Percentiles rank a stretch among this genome's conserved stretches.
phyloP scores from a whole-genome alignment of 2,113 vertebrate species.

The Rhea pennata region DNA sequence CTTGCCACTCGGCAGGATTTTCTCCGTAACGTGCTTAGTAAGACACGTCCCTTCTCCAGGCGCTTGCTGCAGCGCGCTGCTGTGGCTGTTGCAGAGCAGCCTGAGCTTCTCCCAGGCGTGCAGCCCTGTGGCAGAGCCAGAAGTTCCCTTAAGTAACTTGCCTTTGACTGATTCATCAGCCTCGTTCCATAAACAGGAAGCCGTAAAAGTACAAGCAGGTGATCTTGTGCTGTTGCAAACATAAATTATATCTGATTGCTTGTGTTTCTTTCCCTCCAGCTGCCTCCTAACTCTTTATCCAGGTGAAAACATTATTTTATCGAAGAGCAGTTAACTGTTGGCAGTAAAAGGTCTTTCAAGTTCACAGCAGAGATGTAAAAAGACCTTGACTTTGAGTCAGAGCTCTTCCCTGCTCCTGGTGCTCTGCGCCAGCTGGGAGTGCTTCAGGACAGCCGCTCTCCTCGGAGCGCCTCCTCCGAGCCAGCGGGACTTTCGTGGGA shows the following conservation, averaged over 20 bases:
- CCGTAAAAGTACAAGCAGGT: slow-evolving; percentile 45
- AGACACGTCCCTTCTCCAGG: neutral
- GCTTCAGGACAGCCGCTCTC: neutral
- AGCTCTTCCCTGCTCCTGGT: neutral
- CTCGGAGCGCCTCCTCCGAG: neutral
- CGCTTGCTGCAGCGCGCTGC: neutral
- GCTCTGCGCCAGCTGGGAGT: fast-evolving
- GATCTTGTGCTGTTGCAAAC: neutral
- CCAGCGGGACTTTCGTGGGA: neutral
- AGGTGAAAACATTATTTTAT: neutral
- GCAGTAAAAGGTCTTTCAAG: neutral
- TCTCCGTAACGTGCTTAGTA: fast-evolving
- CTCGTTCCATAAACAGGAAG: slow-evolving; percentile 34
- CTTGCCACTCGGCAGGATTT: neutral
- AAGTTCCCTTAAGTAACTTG: neutral
- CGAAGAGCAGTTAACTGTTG: neutral
- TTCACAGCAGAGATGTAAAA: fast-evolving
- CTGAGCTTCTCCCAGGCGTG: neutral
- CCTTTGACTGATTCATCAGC: neutral
- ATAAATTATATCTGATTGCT: neutral
- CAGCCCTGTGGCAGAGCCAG: neutral
- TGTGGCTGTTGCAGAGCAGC: neutral
- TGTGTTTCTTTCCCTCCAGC: neutral
- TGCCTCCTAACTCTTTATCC: neutral
- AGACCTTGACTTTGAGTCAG: neutral